phyloP scores from a whole-genome alignment of 2,797 vertebrate genomes.

The Carcharodon carcharias region DNA sequence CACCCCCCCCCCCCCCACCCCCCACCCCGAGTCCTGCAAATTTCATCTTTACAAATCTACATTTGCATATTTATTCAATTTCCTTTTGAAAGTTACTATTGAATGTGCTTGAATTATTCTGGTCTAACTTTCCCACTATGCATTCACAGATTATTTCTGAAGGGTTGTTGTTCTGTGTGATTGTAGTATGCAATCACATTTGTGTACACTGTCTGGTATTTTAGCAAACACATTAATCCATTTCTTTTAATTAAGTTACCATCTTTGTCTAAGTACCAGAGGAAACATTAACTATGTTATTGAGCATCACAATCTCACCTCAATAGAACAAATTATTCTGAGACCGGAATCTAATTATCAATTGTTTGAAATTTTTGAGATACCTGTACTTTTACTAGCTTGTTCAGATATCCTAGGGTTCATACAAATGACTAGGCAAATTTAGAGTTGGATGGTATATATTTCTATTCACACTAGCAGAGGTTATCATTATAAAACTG shows the following conservation, averaged over 20 bases:
- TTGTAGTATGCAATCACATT: background rate
- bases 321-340: background rate
- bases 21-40: background rate
- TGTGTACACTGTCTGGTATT: background rate
- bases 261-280: background rate
- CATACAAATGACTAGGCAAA: background rate
- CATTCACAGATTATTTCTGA: background rate
- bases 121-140: background rate
- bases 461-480: background rate
- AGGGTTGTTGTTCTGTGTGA: background rate
- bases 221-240: background rate
- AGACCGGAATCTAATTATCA: background rate
- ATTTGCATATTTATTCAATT: background rate
- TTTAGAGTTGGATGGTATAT: background rate
- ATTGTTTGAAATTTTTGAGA: background rate
- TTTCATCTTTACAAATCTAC: background rate
- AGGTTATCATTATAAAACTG: background rate
- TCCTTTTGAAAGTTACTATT: background rate
- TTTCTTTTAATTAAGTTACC: background rate
- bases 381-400: background rate
- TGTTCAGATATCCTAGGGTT: background rate
- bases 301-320: background rate
- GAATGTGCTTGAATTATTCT: background rate
- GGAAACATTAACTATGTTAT: background rate
- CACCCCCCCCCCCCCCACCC: no score